Evolutionary conservation across 37 sponge, comb jelly and placozoan species (phyloP), one percentile per base, ranked within the genome.

Genomic region (Cladorhizidae sp.): DNA sequence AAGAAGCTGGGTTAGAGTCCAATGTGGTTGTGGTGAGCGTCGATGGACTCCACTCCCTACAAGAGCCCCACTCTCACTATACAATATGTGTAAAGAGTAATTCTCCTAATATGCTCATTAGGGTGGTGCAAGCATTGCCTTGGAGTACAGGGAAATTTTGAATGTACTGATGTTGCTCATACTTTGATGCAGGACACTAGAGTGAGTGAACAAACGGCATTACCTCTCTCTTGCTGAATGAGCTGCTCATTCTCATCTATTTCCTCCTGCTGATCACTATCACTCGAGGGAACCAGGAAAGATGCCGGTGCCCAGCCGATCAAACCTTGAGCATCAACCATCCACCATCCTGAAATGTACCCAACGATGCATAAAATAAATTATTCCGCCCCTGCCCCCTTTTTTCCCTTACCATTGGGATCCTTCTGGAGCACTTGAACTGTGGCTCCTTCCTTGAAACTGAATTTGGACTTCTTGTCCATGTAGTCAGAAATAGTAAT

Each of bases 241-340:
- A 86, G 73, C n/a, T 36, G 28, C 40, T 79, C 64, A 55, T 86
- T 78, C 54, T 86, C 86, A 15, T 73, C 22, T 17, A 22, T 54
- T 74, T 86, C 86, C 6, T 72, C 56, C 8, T 56, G 57, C 9
- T 71, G 50, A 72, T 78, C 74, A 3, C 40, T 62, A 18, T 58
- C 63, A 29, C 72, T 72, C 25, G 78, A 73, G 12, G 86, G 71
- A 0, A 64, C 41, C 11, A 87, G 82, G 45, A 42, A 81, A 58
- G 76, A 69, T 29, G 88, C 88, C 29, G 88, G 88, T 8, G 72
- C 83, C 88, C 88, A 87, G 17, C 88, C 88, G 26, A 33, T 40
- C 17, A 82, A 36, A 12, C 88, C 88, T 20, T 81, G 82, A 26
- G 18, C 36, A 43, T 87, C 88, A 45, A 81, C 61, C 38, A 75